Percentiles rank a stretch among this genome's conserved stretches.
phyloP scores from a whole-genome alignment of 1,140 invertebrate species.

The Drosophila quadrilineata region DNA sequence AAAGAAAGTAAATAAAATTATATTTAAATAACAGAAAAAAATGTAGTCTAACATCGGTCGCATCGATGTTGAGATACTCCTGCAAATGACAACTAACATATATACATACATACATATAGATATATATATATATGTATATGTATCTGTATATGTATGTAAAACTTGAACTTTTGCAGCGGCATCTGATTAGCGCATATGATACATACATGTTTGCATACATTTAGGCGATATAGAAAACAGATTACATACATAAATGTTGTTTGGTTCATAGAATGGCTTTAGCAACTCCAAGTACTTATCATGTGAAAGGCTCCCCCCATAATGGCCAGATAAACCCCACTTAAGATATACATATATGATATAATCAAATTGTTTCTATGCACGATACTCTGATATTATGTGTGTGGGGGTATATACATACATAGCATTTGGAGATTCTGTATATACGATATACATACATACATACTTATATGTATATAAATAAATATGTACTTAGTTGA shows the following conservation, averaged over 20 bases:
- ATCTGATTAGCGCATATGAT: too few species aligned
- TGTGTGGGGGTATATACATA: slow-evolving; percentile 19
- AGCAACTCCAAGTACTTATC: slow-evolving; percentile 46
- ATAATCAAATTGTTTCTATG: slow-evolving; percentile 7
- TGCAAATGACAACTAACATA: too few species aligned
- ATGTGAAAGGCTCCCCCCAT: not conserved
- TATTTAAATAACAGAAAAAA: not conserved
- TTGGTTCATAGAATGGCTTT: slow-evolving; percentile 52
- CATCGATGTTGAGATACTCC: too few species aligned
- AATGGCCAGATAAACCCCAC: not conserved
- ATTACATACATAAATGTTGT: slow-evolving; percentile 41
- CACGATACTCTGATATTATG: too few species aligned
- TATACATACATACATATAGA: slow-evolving; percentile 25
- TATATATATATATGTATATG: too few species aligned
- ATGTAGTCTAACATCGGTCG: too few species aligned
- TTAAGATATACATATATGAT: not conserved
- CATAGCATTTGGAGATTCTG: not conserved
- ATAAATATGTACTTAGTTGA: slow-evolving; percentile 45
- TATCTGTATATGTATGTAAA: too few species aligned
- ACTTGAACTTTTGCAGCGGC: too few species aligned
- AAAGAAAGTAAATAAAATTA: slow-evolving; percentile 5
- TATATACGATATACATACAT: slow-evolving; percentile 36
- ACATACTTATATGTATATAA: too few species aligned
- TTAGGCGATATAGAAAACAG: not conserved
- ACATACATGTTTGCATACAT: not conserved